Conservation (phyloP, 2,888 invertebrate species). For the Zonitis immaculata region DNA sequence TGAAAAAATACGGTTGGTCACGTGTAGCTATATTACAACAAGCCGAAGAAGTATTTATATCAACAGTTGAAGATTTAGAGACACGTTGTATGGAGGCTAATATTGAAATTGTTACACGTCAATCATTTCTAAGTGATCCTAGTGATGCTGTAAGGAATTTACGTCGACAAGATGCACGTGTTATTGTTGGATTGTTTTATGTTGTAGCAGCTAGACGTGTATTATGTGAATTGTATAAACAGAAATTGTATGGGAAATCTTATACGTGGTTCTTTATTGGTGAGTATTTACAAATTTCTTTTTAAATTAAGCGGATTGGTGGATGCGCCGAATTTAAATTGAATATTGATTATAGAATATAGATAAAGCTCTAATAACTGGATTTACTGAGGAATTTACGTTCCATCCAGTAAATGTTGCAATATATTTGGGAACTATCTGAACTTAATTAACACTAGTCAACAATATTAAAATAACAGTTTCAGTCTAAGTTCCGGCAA, state of each 20-base stretch:
- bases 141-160: conserved; percentile 94
- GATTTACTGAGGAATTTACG: no score
- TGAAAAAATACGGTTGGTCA: conserved; percentile 97
- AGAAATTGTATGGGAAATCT: conserved; percentile 87
- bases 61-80: conserved; percentile 97
- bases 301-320: no score
- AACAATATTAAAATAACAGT: no score
- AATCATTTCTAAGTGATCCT: conserved; percentile 96
- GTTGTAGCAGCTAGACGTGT: conserved; percentile 95
- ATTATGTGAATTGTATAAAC: conserved; percentile 93
- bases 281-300: no score
- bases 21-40: conserved; percentile 96
- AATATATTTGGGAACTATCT: no score
- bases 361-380: no score
- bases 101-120: conserved; percentile 93
- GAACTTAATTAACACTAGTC: no score
- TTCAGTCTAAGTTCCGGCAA: no score
- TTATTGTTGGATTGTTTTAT: conserved; percentile 98
- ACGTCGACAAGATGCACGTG: conserved; percentile 91
- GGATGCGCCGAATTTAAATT: no score
- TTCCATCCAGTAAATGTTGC: no score
- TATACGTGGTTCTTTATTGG: conserved; percentile 99
- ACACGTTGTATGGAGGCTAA: conserved; percentile 85
- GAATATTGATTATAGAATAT: no score
- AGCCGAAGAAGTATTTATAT: conserved; percentile 83